Evolutionary conservation across 2,113 vertebrate genomes (phyloP).

Genomic region (Colaptes auratus): DNA sequence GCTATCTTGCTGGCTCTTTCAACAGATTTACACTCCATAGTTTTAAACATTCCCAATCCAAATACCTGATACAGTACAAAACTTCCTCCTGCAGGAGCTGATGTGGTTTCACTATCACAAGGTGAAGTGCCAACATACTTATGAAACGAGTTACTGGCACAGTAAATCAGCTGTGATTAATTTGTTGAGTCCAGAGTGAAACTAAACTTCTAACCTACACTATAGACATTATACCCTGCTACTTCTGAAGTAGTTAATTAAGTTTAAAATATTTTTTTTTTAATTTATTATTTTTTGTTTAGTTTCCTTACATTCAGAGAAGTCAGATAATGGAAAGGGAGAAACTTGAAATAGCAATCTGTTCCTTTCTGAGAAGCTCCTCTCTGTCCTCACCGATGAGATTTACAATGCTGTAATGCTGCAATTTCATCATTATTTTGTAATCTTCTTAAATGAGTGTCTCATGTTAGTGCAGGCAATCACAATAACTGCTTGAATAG

Average conservation of each 20-base stretch:
- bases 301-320: background rate
- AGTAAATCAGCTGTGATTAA: background rate
- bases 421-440: slow-evolving; percentile 69
- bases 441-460: slow-evolving; percentile 66
- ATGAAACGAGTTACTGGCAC: background rate
- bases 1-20: background rate
- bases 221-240: background rate
- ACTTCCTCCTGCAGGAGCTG: background rate
- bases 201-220: background rate
- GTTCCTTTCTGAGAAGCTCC: background rate
- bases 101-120: background rate
- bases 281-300: background rate
- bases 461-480: slow-evolving; percentile 55
- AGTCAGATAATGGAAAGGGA: background rate
- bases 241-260: slow-evolving; percentile 3
- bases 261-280: background rate
- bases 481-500: slow-evolving; percentile 47
- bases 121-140: background rate
- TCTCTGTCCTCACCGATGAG: slow-evolving; percentile 24
- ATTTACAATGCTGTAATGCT: slow-evolving; percentile 46
- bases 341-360: background rate
- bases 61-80: background rate
- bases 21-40: background rate
- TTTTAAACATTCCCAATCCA: background rate
- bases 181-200: background rate